A percentile compares a stretch with the other conserved stretches of the same genome.
These are phyloP conservation scores for Drosophila aff. DNA, from an alignment of 1,140 invertebrate species.

Conservation along the genomic window DNA sequence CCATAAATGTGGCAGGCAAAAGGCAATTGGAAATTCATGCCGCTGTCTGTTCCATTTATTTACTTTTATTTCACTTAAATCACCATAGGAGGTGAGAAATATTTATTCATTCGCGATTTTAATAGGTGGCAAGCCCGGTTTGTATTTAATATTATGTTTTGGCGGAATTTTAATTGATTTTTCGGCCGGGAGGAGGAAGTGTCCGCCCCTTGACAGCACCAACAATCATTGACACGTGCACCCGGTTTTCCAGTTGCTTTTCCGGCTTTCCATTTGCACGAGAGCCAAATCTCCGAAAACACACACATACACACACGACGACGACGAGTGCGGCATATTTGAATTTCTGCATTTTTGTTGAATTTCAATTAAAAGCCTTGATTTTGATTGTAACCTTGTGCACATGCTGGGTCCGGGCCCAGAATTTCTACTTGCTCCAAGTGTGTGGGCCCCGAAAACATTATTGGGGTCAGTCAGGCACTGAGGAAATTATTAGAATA, in stretches of 20 bases:
- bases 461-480: slow-evolving; percentile 42
- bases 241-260: slow-evolving; percentile 34
- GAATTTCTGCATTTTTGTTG: slow-evolving; percentile 72
- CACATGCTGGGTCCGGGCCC: slow-evolving; percentile 54
- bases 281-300: slow-evolving; percentile 36
- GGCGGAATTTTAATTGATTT: slow-evolving; percentile 59
- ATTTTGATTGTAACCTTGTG: slow-evolving; percentile 76
- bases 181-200: slow-evolving; percentile 7
- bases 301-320: slow-evolving; percentile 10
- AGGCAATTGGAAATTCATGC: slow-evolving; percentile 13
- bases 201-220: slow-evolving; percentile 10
- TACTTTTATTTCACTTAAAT: slow-evolving; percentile 22
- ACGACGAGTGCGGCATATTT: slow-evolving; percentile 34
- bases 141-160: slow-evolving; percentile 53
- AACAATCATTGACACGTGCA: slow-evolving; percentile 52
- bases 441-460: slow-evolving; percentile 17
- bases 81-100: slow-evolving; percentile 14
- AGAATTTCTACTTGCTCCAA: slow-evolving; percentile 15
- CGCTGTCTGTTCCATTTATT: slow-evolving; percentile 16
- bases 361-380: slow-evolving; percentile 83
- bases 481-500: background rate
- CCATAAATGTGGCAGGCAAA: background rate
- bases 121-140: slow-evolving; percentile 21
- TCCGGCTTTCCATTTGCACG: slow-evolving; percentile 42
- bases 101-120: slow-evolving; percentile 24